Conservation (phyloP, 2,888 invertebrate species). For the Chelonus formosanus region DNA sequence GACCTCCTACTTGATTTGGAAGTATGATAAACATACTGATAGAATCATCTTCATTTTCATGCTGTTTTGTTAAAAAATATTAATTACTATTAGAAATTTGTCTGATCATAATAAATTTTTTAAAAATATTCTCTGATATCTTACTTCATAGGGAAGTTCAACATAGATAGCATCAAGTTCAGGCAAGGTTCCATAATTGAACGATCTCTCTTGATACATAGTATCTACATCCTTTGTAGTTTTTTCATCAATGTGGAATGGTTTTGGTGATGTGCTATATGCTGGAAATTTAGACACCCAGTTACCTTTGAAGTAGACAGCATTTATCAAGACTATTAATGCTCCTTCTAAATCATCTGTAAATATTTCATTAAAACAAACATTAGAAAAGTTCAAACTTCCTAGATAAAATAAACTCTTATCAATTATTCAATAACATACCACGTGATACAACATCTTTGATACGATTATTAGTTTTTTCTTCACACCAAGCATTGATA, state of each 20-base stretch:
- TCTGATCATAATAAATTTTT: no score
- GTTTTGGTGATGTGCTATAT: slow-evolving; percentile 68
- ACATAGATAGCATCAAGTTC: slow-evolving; percentile 72
- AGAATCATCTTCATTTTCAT: slow-evolving; percentile 31
- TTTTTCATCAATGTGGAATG: slow-evolving; percentile 71
- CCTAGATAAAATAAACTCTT: no score
- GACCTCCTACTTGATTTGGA: slow-evolving; percentile 74
- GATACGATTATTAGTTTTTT: slow-evolving; percentile 84
- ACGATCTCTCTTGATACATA: slow-evolving; percentile 73
- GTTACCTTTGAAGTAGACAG: slow-evolving; percentile 84
- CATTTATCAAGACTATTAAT: slow-evolving; percentile 79
- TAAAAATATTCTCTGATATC: neutral
- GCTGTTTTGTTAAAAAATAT: neutral
- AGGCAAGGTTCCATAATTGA: slow-evolving; percentile 65
- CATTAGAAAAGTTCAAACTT: no score
- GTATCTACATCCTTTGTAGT: slow-evolving; percentile 73
- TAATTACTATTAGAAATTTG: no score
- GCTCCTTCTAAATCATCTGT: slow-evolving; percentile 70
- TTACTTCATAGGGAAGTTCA: slow-evolving; percentile 74
- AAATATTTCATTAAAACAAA: slow-evolving; percentile 18
- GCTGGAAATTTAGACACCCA: slow-evolving; percentile 77
- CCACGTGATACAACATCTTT: slow-evolving; percentile 74
- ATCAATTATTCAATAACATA: slow-evolving; percentile 39
- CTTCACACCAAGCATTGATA: slow-evolving; percentile 84
- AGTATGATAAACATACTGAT: slow-evolving; percentile 80